phyloP scores from a whole-genome alignment of 2,113 vertebrate species.

The Zosterops japonicus region DNA sequence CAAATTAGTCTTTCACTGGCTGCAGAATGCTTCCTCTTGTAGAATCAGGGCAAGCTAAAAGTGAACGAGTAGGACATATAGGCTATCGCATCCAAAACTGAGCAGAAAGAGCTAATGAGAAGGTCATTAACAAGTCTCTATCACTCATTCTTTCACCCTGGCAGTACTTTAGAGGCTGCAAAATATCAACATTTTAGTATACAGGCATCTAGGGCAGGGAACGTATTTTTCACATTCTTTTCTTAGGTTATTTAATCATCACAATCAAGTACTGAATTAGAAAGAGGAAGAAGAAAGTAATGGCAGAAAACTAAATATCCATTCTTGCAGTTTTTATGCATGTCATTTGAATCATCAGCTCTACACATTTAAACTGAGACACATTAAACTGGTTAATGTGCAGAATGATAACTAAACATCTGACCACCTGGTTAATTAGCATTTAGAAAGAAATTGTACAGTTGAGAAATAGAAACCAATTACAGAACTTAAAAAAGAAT shows the following conservation, averaged over 20 bases:
- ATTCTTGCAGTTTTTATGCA: slow-evolving; percentile 3
- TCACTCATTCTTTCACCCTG: neutral
- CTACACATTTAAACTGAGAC: slow-evolving; percentile 34
- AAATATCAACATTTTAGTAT: neutral
- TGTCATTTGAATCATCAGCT: neutral
- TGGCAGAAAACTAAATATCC: neutral
- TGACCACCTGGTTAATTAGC: slow-evolving; percentile 48
- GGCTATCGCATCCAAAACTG: neutral
- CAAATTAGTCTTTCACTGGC: no score
- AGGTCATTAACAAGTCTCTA: neutral
- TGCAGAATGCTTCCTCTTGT: no score
- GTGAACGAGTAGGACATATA: neutral
- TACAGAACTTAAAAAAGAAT: slow-evolving; percentile 40
- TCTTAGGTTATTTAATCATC: neutral
- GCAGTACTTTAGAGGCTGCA: neutral
- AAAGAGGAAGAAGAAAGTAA: neutral
- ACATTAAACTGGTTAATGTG: slow-evolving; percentile 39
- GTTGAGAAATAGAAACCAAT: slow-evolving; percentile 57
- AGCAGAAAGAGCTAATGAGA: neutral
- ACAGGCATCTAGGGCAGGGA: neutral
- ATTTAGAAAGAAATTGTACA: slow-evolving; percentile 56
- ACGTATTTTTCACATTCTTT: neutral
- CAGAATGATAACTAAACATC: slow-evolving; percentile 42
- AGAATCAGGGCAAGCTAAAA: neutral
- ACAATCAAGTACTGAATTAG: neutral